phyloP scores from a whole-genome alignment of 30 jellyfish, hydroid and myxozoan species.

The Sanderia malayensis region DNA sequence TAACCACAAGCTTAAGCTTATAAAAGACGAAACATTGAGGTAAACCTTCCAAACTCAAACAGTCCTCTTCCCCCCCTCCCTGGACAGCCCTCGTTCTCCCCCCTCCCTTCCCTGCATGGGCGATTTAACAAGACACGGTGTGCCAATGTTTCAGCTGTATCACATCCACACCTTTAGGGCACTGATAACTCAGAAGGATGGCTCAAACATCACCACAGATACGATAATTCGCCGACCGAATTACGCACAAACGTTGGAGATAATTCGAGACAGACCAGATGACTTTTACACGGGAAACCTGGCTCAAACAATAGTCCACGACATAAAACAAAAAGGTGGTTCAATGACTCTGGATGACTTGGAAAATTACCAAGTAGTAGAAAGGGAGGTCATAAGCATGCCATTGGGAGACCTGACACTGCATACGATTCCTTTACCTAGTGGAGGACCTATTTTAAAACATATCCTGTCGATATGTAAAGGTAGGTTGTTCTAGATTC shows the following conservation, averaged over 20 bases:
- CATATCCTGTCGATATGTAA: slow-evolving; percentile 44
- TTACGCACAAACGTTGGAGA: slow-evolving; percentile 58
- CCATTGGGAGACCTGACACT: slow-evolving; percentile 27
- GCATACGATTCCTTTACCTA: slow-evolving; percentile 52
- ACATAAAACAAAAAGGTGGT: slow-evolving; percentile 59
- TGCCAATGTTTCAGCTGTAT: too few species aligned
- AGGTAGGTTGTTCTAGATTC: slow-evolving; percentile 48
- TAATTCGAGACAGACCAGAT: slow-evolving; percentile 64
- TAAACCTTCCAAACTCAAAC: too few species aligned
- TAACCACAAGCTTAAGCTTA: background rate
- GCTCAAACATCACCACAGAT: slow-evolving; percentile 17
- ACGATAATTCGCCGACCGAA: slow-evolving; percentile 24
- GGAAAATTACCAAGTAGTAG: slow-evolving; percentile 31
- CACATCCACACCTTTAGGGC: background rate
- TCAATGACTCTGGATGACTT: slow-evolving; percentile 64
- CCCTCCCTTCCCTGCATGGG: too few species aligned
- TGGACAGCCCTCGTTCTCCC: too few species aligned
- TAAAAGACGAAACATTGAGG: slow-evolving; percentile 17
- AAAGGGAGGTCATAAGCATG: slow-evolving; percentile 11
- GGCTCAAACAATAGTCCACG: slow-evolving; percentile 49
- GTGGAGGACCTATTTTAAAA: slow-evolving; percentile 57
- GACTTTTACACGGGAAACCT: slow-evolving; percentile 73
- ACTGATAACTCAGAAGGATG: slow-evolving; percentile 1
- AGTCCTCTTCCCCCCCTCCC: too few species aligned
- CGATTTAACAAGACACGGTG: too few species aligned